Evolutionary conservation across 1,140 invertebrate species (phyloP).

Genomic region (Drosophila rufa): DNA sequence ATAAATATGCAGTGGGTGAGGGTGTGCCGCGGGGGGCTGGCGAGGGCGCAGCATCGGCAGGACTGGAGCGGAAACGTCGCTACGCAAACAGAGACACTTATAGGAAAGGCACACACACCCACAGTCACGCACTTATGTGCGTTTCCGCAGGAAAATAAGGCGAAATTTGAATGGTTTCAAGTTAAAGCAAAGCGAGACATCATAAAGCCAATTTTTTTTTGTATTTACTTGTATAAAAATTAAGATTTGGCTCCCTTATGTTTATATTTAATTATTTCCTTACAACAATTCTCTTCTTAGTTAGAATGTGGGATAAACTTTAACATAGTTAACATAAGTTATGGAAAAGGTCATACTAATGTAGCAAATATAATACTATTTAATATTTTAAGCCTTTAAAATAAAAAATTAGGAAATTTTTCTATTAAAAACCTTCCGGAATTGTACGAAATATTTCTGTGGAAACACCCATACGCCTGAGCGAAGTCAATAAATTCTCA

Average conservation of each 20-base stretch:
- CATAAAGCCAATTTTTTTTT: no score
- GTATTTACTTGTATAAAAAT: neutral
- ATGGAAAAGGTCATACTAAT: no score
- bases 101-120: constrained; percentile 35
- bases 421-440: no score
- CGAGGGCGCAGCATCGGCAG: constrained; percentile 11
- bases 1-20: constrained; percentile 53
- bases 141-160: constrained; percentile 6
- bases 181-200: neutral
- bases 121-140: constrained; percentile 9
- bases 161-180: neutral
- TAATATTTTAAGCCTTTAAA: no score
- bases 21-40: neutral
- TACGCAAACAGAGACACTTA: constrained; percentile 59
- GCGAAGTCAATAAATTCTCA: constrained; percentile 81
- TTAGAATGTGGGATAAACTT: neutral
- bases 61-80: constrained; percentile 42
- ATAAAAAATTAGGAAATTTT: neutral
- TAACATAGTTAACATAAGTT: no score
- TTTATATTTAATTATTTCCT: no score
- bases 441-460: no score
- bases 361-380: no score
- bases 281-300: neutral
- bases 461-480: constrained; percentile 21
- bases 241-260: neutral